Percentiles rank a stretch among this genome's conserved stretches.
Conservation (phyloP, 2,888 invertebrate genomes). For the Lasioglossum villosulum region DNA sequence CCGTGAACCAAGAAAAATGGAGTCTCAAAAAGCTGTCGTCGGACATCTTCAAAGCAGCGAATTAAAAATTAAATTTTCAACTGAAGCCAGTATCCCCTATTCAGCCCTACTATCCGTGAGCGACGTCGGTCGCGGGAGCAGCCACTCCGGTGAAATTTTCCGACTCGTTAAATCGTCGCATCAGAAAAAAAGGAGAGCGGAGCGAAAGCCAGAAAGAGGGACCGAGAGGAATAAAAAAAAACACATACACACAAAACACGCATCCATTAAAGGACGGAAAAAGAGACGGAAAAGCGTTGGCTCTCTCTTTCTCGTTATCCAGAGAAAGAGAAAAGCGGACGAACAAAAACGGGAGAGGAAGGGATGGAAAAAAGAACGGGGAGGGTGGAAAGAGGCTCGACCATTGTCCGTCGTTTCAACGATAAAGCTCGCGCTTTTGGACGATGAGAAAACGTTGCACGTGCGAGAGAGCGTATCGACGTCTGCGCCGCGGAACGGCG, state of each 20-base stretch:
- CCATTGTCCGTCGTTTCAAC: constrained; percentile 54
- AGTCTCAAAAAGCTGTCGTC: neutral
- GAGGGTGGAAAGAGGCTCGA: constrained; percentile 29
- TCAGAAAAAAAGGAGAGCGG: neutral
- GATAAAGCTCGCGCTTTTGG: constrained; percentile 63
- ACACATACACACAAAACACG: constrained; percentile 32
- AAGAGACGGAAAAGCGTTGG: neutral
- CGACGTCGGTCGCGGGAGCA: constrained; percentile 8
- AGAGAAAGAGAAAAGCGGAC: neutral
- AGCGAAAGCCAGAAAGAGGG: neutral
- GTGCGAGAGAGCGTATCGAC: constrained; percentile 73
- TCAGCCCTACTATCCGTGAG: constrained; percentile 7
- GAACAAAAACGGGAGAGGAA: neutral
- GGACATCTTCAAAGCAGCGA: neutral
- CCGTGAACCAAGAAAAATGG: neutral
- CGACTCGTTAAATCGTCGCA: constrained; percentile 51
- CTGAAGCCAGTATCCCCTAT: neutral
- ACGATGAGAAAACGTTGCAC: constrained; percentile 73
- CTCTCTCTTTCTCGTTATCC: neutral
- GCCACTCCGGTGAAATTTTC: constrained; percentile 32
- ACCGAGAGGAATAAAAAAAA: neutral
- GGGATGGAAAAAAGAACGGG: neutral
- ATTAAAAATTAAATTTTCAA: constrained; percentile 2
- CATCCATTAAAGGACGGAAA: constrained; percentile 43
- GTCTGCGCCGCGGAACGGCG: constrained; percentile 57